Conservation (phyloP, 2,113 vertebrate genomes). For the Empidonax traillii region DNA sequence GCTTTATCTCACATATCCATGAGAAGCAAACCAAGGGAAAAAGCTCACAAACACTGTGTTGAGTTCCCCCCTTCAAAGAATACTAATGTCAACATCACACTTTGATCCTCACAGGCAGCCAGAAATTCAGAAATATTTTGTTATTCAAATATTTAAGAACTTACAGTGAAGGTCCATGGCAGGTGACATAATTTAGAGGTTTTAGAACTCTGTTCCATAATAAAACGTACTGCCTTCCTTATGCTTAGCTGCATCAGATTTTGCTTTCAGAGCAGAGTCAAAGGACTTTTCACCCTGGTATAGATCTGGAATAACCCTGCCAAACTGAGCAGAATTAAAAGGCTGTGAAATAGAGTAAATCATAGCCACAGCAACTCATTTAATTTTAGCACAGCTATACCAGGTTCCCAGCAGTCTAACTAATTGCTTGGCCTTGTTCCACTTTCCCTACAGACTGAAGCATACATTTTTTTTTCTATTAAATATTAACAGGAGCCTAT, state of each 20-base stretch:
- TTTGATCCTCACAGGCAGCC: constrained; percentile 1
- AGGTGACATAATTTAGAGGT: neutral
- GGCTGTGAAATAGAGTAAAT: constrained; percentile 34
- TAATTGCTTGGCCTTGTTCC: constrained; percentile 42
- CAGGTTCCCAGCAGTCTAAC: constrained; percentile 32
- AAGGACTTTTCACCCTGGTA: constrained; percentile 3
- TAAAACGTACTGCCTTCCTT: neutral
- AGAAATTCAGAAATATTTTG: constrained; percentile 22
- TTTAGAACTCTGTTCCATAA: neutral
- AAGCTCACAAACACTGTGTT: neutral
- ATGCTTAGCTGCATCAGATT: neutral
- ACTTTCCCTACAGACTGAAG: constrained; percentile 22
- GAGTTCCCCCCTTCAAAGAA: constrained; percentile 15
- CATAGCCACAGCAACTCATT: constrained; percentile 4
- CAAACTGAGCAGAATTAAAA: constrained; percentile 40
- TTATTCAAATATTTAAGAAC: constrained; percentile 50
- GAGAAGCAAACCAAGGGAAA: neutral
- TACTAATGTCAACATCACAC: neutral
- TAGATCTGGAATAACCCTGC: constrained; percentile 18
- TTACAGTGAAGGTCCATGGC: neutral
- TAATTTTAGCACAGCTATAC: constrained; percentile 16
- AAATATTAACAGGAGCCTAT: neutral
- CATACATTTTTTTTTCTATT: neutral
- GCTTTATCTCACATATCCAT: neutral
- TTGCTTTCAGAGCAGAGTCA: neutral